A percentile compares a stretch with the other conserved stretches of the same genome.
These are phyloP conservation scores for Scomber japonicus DNA, from an alignment of 2,113 vertebrate genomes.

Conservation along the genomic window DNA sequence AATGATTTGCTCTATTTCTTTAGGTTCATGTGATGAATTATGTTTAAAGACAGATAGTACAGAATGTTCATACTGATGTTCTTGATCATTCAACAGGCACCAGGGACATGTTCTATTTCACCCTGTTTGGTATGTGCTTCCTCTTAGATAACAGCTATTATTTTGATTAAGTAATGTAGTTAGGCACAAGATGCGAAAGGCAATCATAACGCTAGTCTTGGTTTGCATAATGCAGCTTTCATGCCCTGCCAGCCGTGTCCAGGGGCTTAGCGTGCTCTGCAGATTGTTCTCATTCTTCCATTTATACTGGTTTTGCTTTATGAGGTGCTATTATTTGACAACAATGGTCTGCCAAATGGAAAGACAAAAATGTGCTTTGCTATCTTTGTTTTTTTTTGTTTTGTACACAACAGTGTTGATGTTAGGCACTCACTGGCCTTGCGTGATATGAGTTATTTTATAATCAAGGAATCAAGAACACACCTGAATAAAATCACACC, in stretches of 20 bases:
- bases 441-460: not conserved
- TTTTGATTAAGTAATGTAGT: constrained; percentile 12
- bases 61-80: not conserved
- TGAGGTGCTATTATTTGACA: constrained; percentile 30
- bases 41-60: not conserved
- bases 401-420: not conserved
- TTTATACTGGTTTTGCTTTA: constrained; percentile 16
- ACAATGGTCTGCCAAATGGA: constrained; percentile 9
- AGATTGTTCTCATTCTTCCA: constrained; percentile 29
- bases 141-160: constrained; percentile 8
- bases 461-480: not conserved
- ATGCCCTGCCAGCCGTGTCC: constrained; percentile 26
- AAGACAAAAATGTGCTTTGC: constrained; percentile 2
- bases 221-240: constrained; percentile 18
- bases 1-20: not conserved
- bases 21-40: not conserved
- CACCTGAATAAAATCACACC: constrained; percentile 21
- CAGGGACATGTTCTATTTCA: not conserved
- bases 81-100: not conserved
- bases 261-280: constrained; percentile 17
- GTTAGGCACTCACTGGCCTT: constrained; percentile 2
- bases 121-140: not conserved
- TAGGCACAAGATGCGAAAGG: not conserved
- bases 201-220: constrained; percentile 6
- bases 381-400: not conserved